A percentile compares a stretch with the other conserved stretches of the same genome.
Conservation (phyloP, 1,140 invertebrate species). For the Lepidurus arcticus region DNA sequence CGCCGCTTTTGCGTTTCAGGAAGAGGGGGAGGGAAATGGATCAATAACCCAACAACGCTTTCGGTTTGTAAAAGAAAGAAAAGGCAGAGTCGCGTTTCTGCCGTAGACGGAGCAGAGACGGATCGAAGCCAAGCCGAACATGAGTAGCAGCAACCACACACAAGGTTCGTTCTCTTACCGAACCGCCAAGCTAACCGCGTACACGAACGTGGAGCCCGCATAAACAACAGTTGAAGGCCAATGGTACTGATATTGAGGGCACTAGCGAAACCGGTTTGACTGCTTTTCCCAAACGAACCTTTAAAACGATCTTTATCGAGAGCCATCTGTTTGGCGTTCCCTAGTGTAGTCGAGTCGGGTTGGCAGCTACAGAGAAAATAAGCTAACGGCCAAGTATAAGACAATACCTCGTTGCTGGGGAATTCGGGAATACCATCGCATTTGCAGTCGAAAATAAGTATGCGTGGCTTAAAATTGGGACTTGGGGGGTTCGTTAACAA, state of each 20-base stretch:
- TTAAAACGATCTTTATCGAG: background rate
- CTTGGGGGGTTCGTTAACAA: background rate
- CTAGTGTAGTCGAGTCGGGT: background rate
- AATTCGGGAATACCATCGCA: background rate
- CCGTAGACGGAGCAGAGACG: background rate
- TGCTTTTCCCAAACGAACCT: background rate
- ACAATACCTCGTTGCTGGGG: background rate
- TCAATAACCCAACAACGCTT: background rate
- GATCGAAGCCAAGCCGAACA: background rate
- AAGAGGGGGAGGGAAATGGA: background rate
- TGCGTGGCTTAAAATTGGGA: background rate
- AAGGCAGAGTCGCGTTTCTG: background rate
- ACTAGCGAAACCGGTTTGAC: background rate
- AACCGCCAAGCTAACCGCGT: too few species aligned
- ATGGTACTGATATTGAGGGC: background rate
- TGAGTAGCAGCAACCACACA: too few species aligned
- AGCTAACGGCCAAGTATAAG: background rate
- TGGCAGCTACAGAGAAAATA: background rate
- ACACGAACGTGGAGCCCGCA: background rate
- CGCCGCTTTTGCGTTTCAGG: background rate
- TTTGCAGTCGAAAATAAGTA: slow-evolving; percentile 1
- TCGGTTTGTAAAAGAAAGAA: background rate
- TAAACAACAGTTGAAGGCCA: background rate
- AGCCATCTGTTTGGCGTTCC: background rate
- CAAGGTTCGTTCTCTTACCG: too few species aligned